Evolutionary conservation across 2,113 vertebrate species (phyloP), one percentile per base, ranked within the genome.

Genomic region (Butorides virescens): DNA sequence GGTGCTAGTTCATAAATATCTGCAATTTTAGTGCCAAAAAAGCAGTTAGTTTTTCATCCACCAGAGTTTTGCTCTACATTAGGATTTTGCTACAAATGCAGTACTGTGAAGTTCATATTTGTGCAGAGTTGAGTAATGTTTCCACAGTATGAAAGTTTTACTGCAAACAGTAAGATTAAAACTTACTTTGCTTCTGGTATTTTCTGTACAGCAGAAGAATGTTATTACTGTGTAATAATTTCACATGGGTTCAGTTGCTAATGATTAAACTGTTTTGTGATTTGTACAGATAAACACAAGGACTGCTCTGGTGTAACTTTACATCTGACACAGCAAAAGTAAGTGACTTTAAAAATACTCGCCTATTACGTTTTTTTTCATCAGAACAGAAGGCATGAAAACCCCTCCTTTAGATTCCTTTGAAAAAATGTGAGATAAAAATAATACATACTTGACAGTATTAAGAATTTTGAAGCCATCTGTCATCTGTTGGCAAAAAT

Each of bases 241-340:
- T 53, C 23, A 4, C 25, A 36, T 53, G 20, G 4, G 1, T 62
- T 76, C 14, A 22, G 8, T 81, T 82, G n/a, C 10, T 73, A 68
- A 75, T 80, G 12, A 32, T 74, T 61, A 84, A 90, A 67, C 16
- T 74, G 8, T 84, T 94, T 72, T 55, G 23, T 89, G 46, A 82
- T 96, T 47, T 95, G 87, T 98, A 66, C 98, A 99, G 99, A 99
- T 97, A 98, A 99, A 95, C 99, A 99, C 97, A 99, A 97, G 95
- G 99, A 99, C 96, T 99, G 99, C 85, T 99, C 99, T 84, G 99
- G 99, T 93, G 98, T 99, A 63, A 98, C 98, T 55, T 97, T 99
- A 94, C 98, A 97, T 92, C 98, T 99, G 98, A 99, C 99, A n/a
- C 98, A 98, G 90, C 98, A 98, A 90, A 99, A 98, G 99, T 99